Conservation (phyloP, 2,888 invertebrate species). For the Drosophila meridiana region DNA sequence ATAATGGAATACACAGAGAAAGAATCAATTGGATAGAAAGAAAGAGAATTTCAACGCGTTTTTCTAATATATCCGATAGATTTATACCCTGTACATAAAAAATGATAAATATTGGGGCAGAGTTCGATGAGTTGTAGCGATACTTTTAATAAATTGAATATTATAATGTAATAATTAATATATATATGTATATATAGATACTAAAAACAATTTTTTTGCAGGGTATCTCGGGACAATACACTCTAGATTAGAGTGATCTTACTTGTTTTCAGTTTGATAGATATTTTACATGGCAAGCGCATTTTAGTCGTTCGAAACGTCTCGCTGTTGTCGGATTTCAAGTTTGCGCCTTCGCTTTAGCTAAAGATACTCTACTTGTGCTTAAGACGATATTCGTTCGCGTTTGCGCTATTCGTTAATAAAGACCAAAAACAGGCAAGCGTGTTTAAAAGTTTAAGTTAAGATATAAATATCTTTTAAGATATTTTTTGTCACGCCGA, state of each 20-base stretch:
- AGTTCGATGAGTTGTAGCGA: not conserved
- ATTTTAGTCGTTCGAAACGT: slow-evolving; percentile 53
- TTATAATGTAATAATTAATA: not conserved
- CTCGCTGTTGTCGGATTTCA: slow-evolving; percentile 43
- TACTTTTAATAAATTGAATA: not conserved
- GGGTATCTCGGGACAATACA: slow-evolving; percentile 20
- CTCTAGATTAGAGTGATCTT: not conserved
- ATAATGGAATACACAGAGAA: too few species aligned
- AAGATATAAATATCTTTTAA: slow-evolving; percentile 11
- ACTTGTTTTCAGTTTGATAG: slow-evolving; percentile 20
- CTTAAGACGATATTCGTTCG: slow-evolving; percentile 4
- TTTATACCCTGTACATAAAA: slow-evolving; percentile 22
- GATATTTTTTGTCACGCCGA: not conserved
- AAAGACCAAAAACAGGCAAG: slow-evolving; percentile 26
- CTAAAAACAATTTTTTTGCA: not conserved
- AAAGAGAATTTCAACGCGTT: not conserved
- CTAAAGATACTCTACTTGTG: not conserved
- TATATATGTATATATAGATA: not conserved
- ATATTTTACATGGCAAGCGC: slow-evolving; percentile 27
- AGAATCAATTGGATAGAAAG: not conserved
- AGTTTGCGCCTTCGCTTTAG: slow-evolving; percentile 8
- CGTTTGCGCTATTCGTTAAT: slow-evolving; percentile 15
- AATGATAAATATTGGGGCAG: not conserved
- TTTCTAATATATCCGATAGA: not conserved
- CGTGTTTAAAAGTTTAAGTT: slow-evolving; percentile 11